Percentiles rank a stretch among this genome's conserved stretches.
These are phyloP conservation scores for Scaptomyza polygonia DNA, from an alignment of 2,888 invertebrate species.

Conservation along the genomic window DNA sequence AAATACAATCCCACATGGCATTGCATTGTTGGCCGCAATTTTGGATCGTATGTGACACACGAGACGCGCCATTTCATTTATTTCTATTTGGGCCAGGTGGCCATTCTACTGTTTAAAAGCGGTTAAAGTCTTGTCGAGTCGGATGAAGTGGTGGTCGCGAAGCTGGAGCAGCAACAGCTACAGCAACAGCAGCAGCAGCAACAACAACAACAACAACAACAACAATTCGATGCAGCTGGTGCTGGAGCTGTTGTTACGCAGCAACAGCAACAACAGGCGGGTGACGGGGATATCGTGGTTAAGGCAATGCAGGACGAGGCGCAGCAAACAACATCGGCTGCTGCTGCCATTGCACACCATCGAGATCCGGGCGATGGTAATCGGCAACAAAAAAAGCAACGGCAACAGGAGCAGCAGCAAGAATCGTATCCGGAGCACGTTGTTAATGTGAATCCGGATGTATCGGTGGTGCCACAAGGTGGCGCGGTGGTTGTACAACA, in stretches of 20 bases:
- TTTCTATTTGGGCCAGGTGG: constrained; percentile 99
- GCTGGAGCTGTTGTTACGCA: constrained; percentile 13
- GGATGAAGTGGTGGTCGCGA: constrained; percentile 75
- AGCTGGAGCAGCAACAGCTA: constrained; percentile 58
- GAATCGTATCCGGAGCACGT: constrained; percentile 10
- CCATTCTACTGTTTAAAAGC: constrained; percentile 99
- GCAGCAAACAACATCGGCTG: constrained; percentile 26
- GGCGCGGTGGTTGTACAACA: background rate
- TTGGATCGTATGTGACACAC: constrained; percentile 99
- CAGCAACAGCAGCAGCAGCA: constrained; percentile 42
- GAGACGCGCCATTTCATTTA: constrained; percentile 99
- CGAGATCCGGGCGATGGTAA: constrained; percentile 2
- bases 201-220: constrained; percentile 34
- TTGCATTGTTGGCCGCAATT: constrained; percentile 99
- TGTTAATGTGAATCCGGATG: constrained; percentile 24
- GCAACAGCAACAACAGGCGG: constrained; percentile 35
- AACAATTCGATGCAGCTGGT: constrained; percentile 19
- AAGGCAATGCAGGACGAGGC: constrained; percentile 33
- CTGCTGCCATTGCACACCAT: constrained; percentile 11
- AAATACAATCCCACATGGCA: constrained; percentile 99
- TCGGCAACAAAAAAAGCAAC: constrained; percentile 9
- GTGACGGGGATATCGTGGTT: constrained; percentile 17
- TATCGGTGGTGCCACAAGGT: constrained; percentile 1
- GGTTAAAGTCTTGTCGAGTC: constrained; percentile 88
- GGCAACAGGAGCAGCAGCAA: constrained; percentile 15